A percentile compares a stretch with the other conserved stretches of the same genome.
Conservation (phyloP, 2,797 vertebrate genomes). For the Euthynnus affinis region DNA sequence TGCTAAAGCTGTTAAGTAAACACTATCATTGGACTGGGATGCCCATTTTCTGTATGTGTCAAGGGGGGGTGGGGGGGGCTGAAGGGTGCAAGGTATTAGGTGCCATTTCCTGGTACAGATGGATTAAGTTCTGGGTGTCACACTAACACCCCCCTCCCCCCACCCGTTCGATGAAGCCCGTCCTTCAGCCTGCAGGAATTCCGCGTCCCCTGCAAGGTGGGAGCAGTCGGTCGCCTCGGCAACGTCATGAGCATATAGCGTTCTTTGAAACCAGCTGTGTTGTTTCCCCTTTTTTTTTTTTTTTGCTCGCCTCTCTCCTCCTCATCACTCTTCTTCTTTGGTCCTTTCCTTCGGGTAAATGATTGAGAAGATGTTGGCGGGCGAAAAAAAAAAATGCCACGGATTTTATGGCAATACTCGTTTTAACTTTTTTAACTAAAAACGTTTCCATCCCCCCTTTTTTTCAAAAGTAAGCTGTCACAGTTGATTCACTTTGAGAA, state of each 20-base stretch:
- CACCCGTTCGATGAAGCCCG: not conserved
- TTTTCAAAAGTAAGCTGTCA: not conserved
- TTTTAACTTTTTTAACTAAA: not conserved
- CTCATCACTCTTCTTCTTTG: not conserved
- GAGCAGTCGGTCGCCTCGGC: constrained; percentile 15
- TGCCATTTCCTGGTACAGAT: constrained; percentile 38
- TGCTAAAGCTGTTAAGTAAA: constrained; percentile 45
- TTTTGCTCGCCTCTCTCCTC: not conserved
- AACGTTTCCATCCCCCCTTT: constrained; percentile 18
- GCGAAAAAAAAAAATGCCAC: not conserved
- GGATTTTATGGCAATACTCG: not conserved
- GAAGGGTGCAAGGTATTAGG: constrained; percentile 13
- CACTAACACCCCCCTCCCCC: constrained; percentile 16
- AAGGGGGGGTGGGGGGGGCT: no score
- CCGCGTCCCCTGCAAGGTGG: not conserved
- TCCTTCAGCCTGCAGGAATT: constrained; percentile 13
- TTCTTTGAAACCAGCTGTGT: constrained; percentile 30
- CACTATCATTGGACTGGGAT: constrained; percentile 19
- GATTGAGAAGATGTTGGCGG: constrained; percentile 5
- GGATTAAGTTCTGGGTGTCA: constrained; percentile 33
- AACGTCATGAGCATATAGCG: not conserved
- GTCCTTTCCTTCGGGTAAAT: not conserved
- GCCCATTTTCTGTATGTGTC: constrained; percentile 37
- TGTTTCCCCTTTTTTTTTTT: no score
- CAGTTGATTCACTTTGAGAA: constrained; percentile 14